A percentile compares a stretch with the other conserved stretches of the same genome.
Evolutionary conservation across 2,797 vertebrate genomes (phyloP).

Genomic region (Parauchenoglanis punctatus): DNA sequence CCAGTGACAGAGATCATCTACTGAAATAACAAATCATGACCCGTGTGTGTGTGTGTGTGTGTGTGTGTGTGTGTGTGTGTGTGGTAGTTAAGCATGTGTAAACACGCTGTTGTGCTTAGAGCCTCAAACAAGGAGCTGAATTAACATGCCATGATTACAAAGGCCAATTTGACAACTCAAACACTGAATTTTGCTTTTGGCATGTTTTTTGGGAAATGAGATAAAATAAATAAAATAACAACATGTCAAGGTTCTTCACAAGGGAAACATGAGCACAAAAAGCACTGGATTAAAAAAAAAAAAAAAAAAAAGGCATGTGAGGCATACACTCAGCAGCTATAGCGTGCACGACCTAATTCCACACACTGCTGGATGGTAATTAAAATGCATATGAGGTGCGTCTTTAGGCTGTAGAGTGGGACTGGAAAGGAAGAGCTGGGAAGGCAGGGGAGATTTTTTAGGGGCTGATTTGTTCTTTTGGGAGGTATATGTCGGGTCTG

Average conservation of each 20-base stretch:
- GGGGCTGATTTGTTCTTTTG: background rate
- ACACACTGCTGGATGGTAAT: background rate
- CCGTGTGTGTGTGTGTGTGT: background rate
- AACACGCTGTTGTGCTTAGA: background rate
- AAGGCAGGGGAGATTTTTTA: background rate
- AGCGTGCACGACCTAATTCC: slow-evolving; percentile 4
- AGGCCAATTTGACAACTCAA: background rate
- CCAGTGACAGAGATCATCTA: slow-evolving; percentile 12
- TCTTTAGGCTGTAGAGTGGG: background rate
- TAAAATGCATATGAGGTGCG: slow-evolving; percentile 12
- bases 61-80: background rate
- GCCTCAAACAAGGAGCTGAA: background rate
- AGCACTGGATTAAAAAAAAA: background rate
- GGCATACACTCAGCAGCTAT: background rate
- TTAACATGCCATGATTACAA: slow-evolving; percentile 8
- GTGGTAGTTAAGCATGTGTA: background rate
- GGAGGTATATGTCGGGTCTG: background rate
- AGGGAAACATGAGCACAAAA: background rate
- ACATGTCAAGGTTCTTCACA: too few relatives aligned
- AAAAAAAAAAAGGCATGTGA: background rate
- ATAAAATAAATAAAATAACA: background rate
- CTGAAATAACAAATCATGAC: slow-evolving; percentile 7
- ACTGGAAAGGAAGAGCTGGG: background rate
- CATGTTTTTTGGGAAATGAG: background rate
- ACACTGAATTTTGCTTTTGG: background rate